These are phyloP conservation scores for Rallus limicola DNA, from an alignment of 2,113 vertebrate species.

Conservation along the genomic window DNA sequence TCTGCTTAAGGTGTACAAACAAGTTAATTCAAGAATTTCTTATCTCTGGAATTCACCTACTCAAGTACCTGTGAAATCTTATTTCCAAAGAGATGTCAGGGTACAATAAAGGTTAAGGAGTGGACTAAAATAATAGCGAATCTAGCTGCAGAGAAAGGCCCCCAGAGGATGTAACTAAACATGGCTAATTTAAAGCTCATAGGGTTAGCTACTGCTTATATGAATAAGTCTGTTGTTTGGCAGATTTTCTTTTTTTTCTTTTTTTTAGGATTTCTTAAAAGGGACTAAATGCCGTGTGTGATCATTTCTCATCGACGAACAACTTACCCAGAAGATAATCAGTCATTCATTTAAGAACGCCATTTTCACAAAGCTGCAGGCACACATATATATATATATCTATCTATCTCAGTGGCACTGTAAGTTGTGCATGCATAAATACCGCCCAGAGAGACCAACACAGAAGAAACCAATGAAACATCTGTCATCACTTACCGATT, in stretches of 20 bases:
- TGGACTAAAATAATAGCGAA: neutral
- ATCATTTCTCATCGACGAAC: slow-evolving; percentile 11
- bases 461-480: slow-evolving; percentile 67
- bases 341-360: slow-evolving; percentile 30
- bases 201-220: neutral
- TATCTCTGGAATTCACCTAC: slow-evolving; percentile 70
- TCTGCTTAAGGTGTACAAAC: slow-evolving; percentile 65
- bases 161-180: neutral
- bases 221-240: neutral
- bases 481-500: slow-evolving; percentile 82
- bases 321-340: slow-evolving; percentile 5
- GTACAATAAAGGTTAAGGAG: neutral
- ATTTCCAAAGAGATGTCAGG: slow-evolving; percentile 43
- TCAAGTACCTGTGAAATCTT: slow-evolving; percentile 65
- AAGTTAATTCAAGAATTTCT: slow-evolving; percentile 70
- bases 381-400: neutral
- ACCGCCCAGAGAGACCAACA: slow-evolving; percentile 63
- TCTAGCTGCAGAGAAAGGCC: neutral
- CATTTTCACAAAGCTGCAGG: slow-evolving; percentile 18
- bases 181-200: slow-evolving; percentile 2
- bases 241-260: neutral
- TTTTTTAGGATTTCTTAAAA: neutral
- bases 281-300: neutral
- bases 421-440: slow-evolving; percentile 70
- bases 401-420: neutral